Evolutionary conservation across 2,888 invertebrate species (phyloP).

Genomic region (Vesta saturnalis): DNA sequence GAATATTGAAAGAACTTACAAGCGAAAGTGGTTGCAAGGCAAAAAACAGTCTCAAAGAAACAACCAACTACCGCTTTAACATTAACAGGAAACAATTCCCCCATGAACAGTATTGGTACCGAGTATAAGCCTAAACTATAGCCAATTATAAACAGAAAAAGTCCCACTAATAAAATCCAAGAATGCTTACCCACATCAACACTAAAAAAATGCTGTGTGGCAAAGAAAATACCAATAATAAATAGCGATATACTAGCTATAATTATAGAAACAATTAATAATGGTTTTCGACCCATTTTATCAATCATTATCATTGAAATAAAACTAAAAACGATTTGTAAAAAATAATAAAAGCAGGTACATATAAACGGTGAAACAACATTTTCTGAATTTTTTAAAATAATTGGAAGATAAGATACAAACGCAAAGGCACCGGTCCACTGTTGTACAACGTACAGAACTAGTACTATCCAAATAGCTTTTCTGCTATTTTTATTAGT

Average conservation of each 20-base stretch:
- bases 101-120: conserved; percentile 62
- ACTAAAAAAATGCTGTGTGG: neutral
- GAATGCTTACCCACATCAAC: conserved; percentile 37
- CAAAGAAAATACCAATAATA: conserved; percentile 57
- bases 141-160: conserved; percentile 61
- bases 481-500: conserved; percentile 40
- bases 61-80: conserved; percentile 66
- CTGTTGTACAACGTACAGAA: conserved; percentile 69
- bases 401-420: conserved; percentile 68
- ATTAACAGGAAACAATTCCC: conserved; percentile 65
- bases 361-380: conserved; percentile 61
- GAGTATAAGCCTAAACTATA: conserved; percentile 63
- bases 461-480: conserved; percentile 69
- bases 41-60: conserved; percentile 63
- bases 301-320: conserved; percentile 69
- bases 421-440: conserved; percentile 70
- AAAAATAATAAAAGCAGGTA: conserved; percentile 62
- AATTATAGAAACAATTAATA: conserved; percentile 66
- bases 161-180: conserved; percentile 60
- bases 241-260: conserved; percentile 56
- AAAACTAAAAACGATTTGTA: conserved; percentile 65
- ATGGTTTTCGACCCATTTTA: conserved; percentile 69
- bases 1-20: conserved; percentile 63
- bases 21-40: conserved; percentile 55
- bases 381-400: conserved; percentile 64